These are phyloP conservation scores for Lithophane socia DNA, from an alignment of 2,888 invertebrate genomes.

Conservation along the genomic window DNA sequence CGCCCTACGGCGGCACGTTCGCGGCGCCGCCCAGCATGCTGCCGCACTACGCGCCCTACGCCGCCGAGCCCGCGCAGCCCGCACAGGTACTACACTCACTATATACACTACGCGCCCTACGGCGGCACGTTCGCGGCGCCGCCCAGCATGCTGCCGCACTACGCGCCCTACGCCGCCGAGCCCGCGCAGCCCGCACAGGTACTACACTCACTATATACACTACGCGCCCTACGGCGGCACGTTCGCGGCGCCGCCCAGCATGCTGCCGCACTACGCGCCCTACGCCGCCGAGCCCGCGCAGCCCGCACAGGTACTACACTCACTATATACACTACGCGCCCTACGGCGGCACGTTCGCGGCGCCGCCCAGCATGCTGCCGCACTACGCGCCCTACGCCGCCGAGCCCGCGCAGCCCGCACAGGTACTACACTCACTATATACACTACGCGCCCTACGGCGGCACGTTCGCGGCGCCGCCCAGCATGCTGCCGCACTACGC, in stretches of 20 bases:
- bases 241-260: too few relatives aligned
- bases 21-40: slow-evolving; percentile 74
- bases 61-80: slow-evolving; percentile 66
- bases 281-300: slow-evolving; percentile 3
- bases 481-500: slow-evolving; percentile 74
- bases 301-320: neutral
- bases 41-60: slow-evolving; percentile 76
- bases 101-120: slow-evolving; percentile 47
- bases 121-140: too few relatives aligned
- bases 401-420: slow-evolving; percentile 1
- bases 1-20: slow-evolving; percentile 76
- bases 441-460: slow-evolving; percentile 74
- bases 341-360: neutral
- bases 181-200: too few relatives aligned
- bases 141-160: neutral
- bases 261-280: slow-evolving; percentile 6
- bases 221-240: neutral
- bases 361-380: neutral
- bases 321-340: neutral
- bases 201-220: neutral
- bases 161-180: too few relatives aligned
- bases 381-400: slow-evolving; percentile 5
- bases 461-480: too few relatives aligned
- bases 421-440: too few relatives aligned
- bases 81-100: slow-evolving; percentile 64